Base-by-base conservation (phyloP, 2,113 vertebrate species). In the Carassius carassius region DNA sequence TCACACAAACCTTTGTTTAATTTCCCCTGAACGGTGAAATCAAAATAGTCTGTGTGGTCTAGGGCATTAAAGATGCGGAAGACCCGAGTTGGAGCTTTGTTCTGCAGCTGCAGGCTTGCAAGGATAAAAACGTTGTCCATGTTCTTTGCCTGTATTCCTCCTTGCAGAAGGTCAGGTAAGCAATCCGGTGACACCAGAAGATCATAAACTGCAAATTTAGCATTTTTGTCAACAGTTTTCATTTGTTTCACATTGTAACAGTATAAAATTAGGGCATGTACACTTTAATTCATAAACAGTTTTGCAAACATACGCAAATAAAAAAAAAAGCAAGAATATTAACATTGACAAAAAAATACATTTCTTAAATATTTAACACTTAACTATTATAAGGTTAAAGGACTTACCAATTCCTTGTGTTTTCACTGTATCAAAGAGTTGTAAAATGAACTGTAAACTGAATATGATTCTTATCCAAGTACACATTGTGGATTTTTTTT, bases 41-140 rank as follows among this genome's bases (percentile, higher is more conserved):
- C 97, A 91, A 99, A 96, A 91, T 97, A 96, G 81, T 97, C 98
- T 84, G 90, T 96, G 92, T 94, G 96, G 87, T 98, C 95, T 78
- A 86, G 89, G 74, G 96, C 94, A 0, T 97, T 97, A 90, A 97
- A 94, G 73, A 99, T 88, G 75, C 96, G 96, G 79, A 96, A 98
- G 80, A 98, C 80, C 5, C 94, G 93, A 41, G 94, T 93, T 65
- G 97, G 95, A 65, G 93, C 93, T 91, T 96, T 98, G 0, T 90
- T 95, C 44, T 96, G 96, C 65, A 99, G 90, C 90, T 92, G 95
- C 92, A 99, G 97, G 4, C 96, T 95, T 16, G 95, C 90, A 5
- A 98, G 94, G 74, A 99, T 88, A 54, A 96, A 98, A 0, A 96
- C 91, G 13, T 98, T 97, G 51, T 95, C 94, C 86, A 96, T 89